Evolutionary conservation across 2,888 invertebrate genomes (phyloP).

Genomic region (Drosophila quinaria): DNA sequence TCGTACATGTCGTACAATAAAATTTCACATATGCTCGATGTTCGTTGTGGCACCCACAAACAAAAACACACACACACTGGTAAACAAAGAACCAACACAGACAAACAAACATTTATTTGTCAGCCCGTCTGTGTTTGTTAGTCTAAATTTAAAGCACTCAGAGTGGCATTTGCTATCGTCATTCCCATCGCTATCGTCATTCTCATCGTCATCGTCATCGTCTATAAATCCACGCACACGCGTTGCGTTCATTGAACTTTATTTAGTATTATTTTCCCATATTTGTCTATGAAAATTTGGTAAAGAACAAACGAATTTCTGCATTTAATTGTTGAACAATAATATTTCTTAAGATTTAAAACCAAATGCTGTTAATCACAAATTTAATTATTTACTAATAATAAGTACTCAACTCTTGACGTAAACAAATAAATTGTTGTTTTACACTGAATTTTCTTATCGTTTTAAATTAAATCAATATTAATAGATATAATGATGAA

Average conservation of each 20-base stretch:
- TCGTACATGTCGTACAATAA: slow-evolving; percentile 43
- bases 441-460: no score
- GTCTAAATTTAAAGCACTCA: slow-evolving; percentile 74
- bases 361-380: neutral
- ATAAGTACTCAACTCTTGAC: neutral
- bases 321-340: neutral
- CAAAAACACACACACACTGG: slow-evolving; percentile 14
- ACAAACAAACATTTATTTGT: slow-evolving; percentile 61
- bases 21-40: slow-evolving; percentile 44
- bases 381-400: neutral
- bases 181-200: slow-evolving; percentile 8
- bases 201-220: slow-evolving; percentile 20
- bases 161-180: slow-evolving; percentile 27
- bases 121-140: slow-evolving; percentile 53
- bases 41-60: slow-evolving; percentile 18
- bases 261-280: slow-evolving; percentile 36
- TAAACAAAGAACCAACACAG: slow-evolving; percentile 36
- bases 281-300: slow-evolving; percentile 9
- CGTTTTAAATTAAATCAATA: no score
- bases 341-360: neutral
- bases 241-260: slow-evolving; percentile 70
- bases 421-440: neutral
- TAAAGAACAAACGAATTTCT: neutral
- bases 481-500: no score
- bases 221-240: slow-evolving; percentile 60